A percentile compares a stretch with the other conserved stretches of the same genome.
Conservation (phyloP, 2,113 vertebrate species). For the Cebus imitator region DNA sequence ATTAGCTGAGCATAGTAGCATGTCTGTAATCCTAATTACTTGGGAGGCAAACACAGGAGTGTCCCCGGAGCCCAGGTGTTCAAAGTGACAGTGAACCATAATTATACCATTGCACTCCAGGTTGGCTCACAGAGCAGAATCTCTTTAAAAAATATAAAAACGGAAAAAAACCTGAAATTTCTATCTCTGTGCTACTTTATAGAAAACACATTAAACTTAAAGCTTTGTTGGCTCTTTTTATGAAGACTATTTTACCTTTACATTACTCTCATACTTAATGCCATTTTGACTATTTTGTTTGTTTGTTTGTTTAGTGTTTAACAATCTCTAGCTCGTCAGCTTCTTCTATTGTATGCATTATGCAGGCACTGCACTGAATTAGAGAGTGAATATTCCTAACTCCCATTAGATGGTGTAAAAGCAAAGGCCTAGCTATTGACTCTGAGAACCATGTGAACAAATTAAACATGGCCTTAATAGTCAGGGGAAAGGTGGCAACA, state of each 20-base stretch:
- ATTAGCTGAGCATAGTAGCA: no score
- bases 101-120: no score
- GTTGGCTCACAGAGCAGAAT: no score
- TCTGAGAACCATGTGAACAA: slow-evolving; percentile 69
- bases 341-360: slow-evolving; percentile 5
- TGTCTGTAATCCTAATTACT: no score
- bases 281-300: neutral
- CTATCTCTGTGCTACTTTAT: neutral
- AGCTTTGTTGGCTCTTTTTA: slow-evolving; percentile 3
- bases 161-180: neutral
- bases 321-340: slow-evolving; percentile 54
- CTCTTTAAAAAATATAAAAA: no score
- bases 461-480: slow-evolving; percentile 74
- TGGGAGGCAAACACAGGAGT: no score
- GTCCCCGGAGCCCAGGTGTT: no score
- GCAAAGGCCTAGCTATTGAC: slow-evolving; percentile 74
- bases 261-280: slow-evolving; percentile 27
- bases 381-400: slow-evolving; percentile 68
- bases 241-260: neutral
- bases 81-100: no score
- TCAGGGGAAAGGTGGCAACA: slow-evolving; percentile 65
- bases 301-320: neutral
- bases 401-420: slow-evolving; percentile 63
- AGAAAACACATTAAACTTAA: slow-evolving; percentile 30
- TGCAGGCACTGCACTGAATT: slow-evolving; percentile 72